Base-by-base conservation (phyloP, 2,888 invertebrate genomes). In the Trypoxylon attenuatum region DNA sequence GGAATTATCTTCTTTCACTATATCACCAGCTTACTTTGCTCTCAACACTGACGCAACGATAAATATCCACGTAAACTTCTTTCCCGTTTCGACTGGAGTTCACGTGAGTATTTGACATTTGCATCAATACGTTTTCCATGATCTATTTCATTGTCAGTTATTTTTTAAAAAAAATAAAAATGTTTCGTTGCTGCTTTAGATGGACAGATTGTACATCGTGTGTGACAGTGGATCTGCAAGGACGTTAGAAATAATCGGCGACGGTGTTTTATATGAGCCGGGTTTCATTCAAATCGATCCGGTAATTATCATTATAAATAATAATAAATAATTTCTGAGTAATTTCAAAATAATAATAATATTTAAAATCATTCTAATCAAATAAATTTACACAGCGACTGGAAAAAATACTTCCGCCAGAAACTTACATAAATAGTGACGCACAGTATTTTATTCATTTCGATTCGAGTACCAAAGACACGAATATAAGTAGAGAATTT, bases 171-270 rank as follows among this genome's bases (percentile, higher is more conserved):
- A 0, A 27, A 1, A 15, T 25, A 18, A 13, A 15, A 5, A 5
- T 15, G 41, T 19, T 33, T 25, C 19, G 18, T 19, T 8, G 43
- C 6, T 23, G 6, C 22, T 64, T 10, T 49, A 87, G 78, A 79
- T 84, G 1, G 88, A 89, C 65, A 87, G 86, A 45, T 61, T 88
- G 8, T 85, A 82, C 54, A 58, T 88, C 16, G 71, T 88, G 10
- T 87, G 88, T 54, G 85, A 88, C 67, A 89, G 89, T 71, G 84
- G 85, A 43, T 78, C 84, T 0, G 77, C 83, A 22, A 73, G 86
- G 53, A 77, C 82, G 43, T 71, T 87, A 2, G 88, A 89, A 64
- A 70, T 89, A 29, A 77, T 88, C 18, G 89, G 89, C 1, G 89
- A 89, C 67, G 88, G 87, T 13, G 57, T 88, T 1, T 67, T 82